phyloP scores from a whole-genome alignment of 2,113 vertebrate genomes.

The Ahaetulla prasina region DNA sequence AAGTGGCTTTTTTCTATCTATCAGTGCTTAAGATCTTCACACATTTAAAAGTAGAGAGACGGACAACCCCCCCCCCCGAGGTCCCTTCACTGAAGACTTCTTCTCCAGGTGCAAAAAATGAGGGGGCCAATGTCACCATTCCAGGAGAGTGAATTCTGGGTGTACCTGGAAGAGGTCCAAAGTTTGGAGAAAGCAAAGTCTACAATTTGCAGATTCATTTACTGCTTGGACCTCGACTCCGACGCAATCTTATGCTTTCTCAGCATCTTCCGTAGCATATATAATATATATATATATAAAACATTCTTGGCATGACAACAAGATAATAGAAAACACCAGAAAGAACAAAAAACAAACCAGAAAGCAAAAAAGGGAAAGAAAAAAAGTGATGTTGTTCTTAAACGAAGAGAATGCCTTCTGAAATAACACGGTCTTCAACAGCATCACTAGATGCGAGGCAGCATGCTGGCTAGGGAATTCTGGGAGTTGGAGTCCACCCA shows the following conservation, averaged over 20 bases:
- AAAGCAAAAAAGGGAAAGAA: neutral
- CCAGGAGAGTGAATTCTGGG: neutral
- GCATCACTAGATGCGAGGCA: neutral
- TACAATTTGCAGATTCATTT: neutral
- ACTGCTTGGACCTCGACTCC: neutral
- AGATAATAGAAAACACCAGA: neutral
- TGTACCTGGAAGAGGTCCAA: neutral
- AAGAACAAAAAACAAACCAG: neutral
- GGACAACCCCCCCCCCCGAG: too few relatives aligned
- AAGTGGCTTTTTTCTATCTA: neutral
- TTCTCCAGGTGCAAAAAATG: neutral
- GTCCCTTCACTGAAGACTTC: neutral
- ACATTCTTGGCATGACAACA: neutral
- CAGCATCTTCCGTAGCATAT: neutral
- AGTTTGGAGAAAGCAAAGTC: neutral
- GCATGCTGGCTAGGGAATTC: neutral
- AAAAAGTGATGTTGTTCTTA: neutral
- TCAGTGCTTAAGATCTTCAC: neutral
- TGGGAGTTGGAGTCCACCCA: neutral
- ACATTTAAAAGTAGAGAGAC: neutral
- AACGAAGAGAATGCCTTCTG: neutral
- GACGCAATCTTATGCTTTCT: neutral
- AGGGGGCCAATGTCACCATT: neutral
- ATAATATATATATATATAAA: neutral
- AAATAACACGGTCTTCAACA: neutral